Conservation (phyloP, 1,140 invertebrate species). For the Globodera rostochiensis region DNA sequence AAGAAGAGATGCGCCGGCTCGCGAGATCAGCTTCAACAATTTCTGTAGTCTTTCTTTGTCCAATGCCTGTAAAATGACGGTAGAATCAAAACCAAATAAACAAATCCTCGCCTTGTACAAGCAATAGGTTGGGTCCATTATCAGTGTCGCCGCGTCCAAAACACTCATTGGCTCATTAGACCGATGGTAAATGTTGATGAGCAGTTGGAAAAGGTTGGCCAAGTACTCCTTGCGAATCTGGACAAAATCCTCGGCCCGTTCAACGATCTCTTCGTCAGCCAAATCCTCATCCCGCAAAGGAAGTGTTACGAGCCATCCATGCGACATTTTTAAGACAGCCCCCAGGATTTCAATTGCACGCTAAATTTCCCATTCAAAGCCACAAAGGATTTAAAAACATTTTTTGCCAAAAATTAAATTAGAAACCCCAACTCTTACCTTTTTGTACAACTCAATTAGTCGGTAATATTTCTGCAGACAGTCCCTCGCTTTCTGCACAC, state of each 20-base stretch:
- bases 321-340: constrained; percentile 16
- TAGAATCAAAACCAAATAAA: neutral
- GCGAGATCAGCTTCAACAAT: constrained; percentile 24
- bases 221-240: constrained; percentile 43
- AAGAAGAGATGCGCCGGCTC: constrained; percentile 16
- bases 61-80: constrained; percentile 3
- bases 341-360: constrained; percentile 47
- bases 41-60: constrained; percentile 33
- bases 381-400: neutral
- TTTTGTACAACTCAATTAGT: constrained; percentile 38
- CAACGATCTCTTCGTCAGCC: constrained; percentile 13
- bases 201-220: constrained; percentile 33
- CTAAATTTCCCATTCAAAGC: constrained; percentile 14
- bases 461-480: constrained; percentile 44
- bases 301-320: constrained; percentile 42
- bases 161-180: constrained; percentile 42
- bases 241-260: constrained; percentile 34
- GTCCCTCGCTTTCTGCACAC: constrained; percentile 45
- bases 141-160: constrained; percentile 41
- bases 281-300: constrained; percentile 28
- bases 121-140: constrained; percentile 43
- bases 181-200: constrained; percentile 38
- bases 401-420: constrained; percentile 9
- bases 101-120: constrained; percentile 31
- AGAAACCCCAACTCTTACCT: constrained; percentile 15